phyloP scores from a whole-genome alignment of 2,797 vertebrate genomes.

The Nasua narica region DNA sequence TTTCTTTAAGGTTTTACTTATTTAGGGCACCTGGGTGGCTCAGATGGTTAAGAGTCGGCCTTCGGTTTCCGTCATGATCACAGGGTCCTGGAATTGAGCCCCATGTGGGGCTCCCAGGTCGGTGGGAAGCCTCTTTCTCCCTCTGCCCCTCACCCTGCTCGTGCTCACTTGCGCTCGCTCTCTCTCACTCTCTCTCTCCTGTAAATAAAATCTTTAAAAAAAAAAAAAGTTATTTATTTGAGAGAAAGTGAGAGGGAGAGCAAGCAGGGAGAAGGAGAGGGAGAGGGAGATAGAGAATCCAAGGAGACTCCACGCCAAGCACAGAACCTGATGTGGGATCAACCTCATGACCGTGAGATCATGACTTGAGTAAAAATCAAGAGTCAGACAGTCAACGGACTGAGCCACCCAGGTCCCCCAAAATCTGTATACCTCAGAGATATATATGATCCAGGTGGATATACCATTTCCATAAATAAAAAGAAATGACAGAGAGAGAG shows the following conservation, averaged over 20 bases:
- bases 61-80: not conserved
- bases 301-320: not conserved
- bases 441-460: not conserved
- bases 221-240: not conserved
- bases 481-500: not conserved
- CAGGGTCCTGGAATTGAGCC: not conserved
- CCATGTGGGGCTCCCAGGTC: not conserved
- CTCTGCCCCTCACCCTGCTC: not conserved
- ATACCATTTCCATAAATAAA: accelerated
- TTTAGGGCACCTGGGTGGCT: not conserved
- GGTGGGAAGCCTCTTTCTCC: not conserved
- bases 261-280: not conserved
- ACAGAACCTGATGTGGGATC: not conserved
- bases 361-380: not conserved
- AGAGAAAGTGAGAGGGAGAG: not conserved
- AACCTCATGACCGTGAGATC: not conserved
- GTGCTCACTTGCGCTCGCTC: not conserved
- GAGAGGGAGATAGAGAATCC: not conserved
- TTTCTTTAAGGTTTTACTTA: not conserved
- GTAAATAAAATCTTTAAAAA: too few relatives aligned
- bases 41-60: not conserved
- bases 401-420: not conserved
- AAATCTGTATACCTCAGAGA: not conserved
- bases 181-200: too few relatives aligned
- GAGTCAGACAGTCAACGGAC: not conserved